Base-by-base conservation (phyloP, 2,888 invertebrate genomes). In the Catonia carolina region DNA sequence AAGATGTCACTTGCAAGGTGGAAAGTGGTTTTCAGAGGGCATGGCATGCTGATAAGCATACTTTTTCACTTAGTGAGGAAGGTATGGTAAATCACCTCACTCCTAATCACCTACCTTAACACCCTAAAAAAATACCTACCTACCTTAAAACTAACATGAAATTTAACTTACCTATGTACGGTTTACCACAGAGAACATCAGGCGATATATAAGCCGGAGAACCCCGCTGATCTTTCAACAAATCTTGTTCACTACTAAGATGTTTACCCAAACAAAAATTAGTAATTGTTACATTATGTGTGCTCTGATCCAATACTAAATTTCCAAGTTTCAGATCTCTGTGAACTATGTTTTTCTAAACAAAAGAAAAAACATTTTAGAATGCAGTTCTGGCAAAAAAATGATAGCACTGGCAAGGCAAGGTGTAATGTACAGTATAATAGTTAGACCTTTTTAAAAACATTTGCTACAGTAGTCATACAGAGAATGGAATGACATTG, bases 171-270 rank as follows among this genome's bases (percentile, higher is more conserved):
- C 87, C 87, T 18, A 81, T 72, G 70, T 88, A 88, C 0, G 87
- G 86, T 68, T 84, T 83, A 64, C 86, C 85, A 73, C 82, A 78
- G 3, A 89, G 73, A 5, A 87, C 86, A 70, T 88, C 89, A 0
- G 89, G 88, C 1, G 86, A 86, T 64, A 88, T 87, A 70, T 88
- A 89, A 0, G 87, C 87, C 1, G 88, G 88, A 1, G 86, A 86
- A 1, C 87, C 87, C 69, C 86, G 75, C 69, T 87, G 86, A 71
- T 88, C 87, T 66, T 82, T 83, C 37, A 88, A 71, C 31, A 83
- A 72, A 66, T 86, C 86, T 61, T 80, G 77, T 66, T 86, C 86
- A 61, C 82, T 82, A n/a, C 83, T 79, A 20, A 87, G 75, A 68
- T 85, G 85, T 61, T 85, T 86, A 0, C 86, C 86, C 51, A 87